A percentile compares a stretch with the other conserved stretches of the same genome.
Evolutionary conservation across 2,797 vertebrate genomes (phyloP).

Genomic region (Hypotaenidia philippensis): DNA sequence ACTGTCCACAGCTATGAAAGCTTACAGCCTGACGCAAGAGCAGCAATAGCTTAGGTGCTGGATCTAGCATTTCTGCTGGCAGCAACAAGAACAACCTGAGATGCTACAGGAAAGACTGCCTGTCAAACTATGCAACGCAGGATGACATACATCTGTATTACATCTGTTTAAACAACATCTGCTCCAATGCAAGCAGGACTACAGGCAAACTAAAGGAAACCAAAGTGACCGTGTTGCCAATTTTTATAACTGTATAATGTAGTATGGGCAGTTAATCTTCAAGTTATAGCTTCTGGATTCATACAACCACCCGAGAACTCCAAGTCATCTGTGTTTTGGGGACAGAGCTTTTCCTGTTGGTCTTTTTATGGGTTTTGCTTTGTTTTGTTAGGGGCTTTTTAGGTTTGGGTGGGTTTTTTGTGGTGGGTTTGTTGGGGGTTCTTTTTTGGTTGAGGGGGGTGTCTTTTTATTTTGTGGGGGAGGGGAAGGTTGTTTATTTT

Average conservation of each 20-base stretch:
- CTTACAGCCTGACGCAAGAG: neutral
- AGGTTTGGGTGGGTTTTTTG: too few relatives aligned
- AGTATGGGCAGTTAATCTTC: neutral
- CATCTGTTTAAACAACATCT: neutral
- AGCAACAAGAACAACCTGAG: neutral
- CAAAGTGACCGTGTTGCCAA: neutral
- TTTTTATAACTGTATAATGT: fast-evolving
- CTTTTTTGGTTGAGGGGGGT: too few relatives aligned
- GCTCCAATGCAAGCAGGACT: neutral
- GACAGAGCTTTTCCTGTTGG: neutral
- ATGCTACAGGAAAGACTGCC: neutral
- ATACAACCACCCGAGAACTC: neutral
- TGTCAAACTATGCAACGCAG: fast-evolving
- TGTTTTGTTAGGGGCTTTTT: neutral
- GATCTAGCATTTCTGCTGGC: neutral
- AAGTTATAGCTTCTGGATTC: neutral
- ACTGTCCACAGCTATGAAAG: neutral
- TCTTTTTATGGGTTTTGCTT: fast-evolving
- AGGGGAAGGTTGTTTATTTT: too few relatives aligned
- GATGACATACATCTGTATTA: neutral
- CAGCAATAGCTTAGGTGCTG: neutral
- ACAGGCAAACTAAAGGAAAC: neutral
- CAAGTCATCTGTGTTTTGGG: neutral
- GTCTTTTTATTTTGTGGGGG: too few relatives aligned
- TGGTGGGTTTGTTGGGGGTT: neutral